Percentiles rank a stretch among this genome's conserved stretches.
Evolutionary conservation across 1,140 invertebrate species (phyloP).

Genomic region (Drosophila aff.): DNA sequence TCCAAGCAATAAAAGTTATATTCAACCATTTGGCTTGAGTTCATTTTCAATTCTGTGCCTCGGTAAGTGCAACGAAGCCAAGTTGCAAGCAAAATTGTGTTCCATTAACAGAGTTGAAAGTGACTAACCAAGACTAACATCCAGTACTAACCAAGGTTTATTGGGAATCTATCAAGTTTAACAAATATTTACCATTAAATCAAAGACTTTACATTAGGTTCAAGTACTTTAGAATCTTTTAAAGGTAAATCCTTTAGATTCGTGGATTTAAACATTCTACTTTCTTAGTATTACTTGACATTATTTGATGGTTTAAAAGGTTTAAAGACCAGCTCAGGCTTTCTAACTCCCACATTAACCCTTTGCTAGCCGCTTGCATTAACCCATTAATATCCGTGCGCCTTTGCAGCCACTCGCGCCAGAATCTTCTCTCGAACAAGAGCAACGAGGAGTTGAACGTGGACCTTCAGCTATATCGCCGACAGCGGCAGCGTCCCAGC

Average conservation of each 20-base stretch:
- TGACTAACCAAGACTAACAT: constrained; percentile 42
- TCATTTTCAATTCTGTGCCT: constrained; percentile 51
- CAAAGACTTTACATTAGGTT: too few relatives aligned
- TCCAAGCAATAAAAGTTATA: constrained; percentile 46
- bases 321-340: neutral
- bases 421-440: constrained; percentile 93
- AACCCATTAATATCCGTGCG: constrained; percentile 73
- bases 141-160: constrained; percentile 1
- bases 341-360: too few relatives aligned
- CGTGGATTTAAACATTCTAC: too few relatives aligned
- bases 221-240: too few relatives aligned
- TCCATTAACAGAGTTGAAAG: constrained; percentile 55
- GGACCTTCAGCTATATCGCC: constrained; percentile 70
- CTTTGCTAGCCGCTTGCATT: constrained; percentile 60
- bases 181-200: neutral
- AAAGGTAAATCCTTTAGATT: too few relatives aligned
- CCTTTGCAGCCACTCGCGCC: constrained; percentile 91
- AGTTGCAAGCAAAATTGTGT: constrained; percentile 12
- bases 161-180: neutral
- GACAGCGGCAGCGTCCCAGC: constrained; percentile 58
- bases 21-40: constrained; percentile 32
- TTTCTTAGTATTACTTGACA: too few relatives aligned
- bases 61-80: constrained; percentile 41
- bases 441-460: constrained; percentile 87
- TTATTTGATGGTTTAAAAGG: too few relatives aligned